Evolutionary conservation across 2,797 vertebrate genomes (phyloP).

Genomic region (Coracias cyanogaster): DNA sequence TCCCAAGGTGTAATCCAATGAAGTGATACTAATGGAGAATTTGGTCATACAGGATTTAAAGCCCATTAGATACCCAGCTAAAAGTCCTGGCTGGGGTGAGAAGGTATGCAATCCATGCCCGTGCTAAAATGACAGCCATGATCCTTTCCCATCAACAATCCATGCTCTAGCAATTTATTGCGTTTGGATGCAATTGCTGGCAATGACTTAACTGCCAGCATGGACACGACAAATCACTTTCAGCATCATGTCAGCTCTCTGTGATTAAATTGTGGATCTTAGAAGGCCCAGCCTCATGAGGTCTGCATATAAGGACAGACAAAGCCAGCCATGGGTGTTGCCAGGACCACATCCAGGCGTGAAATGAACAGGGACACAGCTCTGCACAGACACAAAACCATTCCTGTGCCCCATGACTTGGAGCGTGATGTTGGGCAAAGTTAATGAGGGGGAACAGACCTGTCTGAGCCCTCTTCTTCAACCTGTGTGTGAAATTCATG

Average conservation of each 20-base stretch:
- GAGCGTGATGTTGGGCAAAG: neutral
- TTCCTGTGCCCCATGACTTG: conserved; percentile 32
- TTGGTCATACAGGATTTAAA: neutral
- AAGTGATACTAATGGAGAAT: neutral
- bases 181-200: conserved; percentile 50
- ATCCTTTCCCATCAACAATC: conserved; percentile 4
- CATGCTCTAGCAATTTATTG: conserved; percentile 36
- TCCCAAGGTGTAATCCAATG: neutral
- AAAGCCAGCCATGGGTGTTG: neutral
- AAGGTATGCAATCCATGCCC: neutral
- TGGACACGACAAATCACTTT: conserved; percentile 62
- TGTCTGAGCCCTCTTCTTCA: conserved; percentile 48
- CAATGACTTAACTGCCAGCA: conserved; percentile 56
- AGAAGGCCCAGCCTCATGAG: neutral
- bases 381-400: neutral
- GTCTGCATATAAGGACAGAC: neutral
- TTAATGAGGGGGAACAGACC: conserved; percentile 56
- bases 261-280: conserved; percentile 58
- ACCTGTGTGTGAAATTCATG: neutral
- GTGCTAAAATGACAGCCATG: conserved; percentile 25
- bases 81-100: neutral
- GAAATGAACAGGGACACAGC: neutral
- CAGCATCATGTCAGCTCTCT: conserved; percentile 41
- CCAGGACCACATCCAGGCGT: neutral
- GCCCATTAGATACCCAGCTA: neutral